Conservation (phyloP, 2,888 invertebrate species). For the Gastrophysa polygoni region DNA sequence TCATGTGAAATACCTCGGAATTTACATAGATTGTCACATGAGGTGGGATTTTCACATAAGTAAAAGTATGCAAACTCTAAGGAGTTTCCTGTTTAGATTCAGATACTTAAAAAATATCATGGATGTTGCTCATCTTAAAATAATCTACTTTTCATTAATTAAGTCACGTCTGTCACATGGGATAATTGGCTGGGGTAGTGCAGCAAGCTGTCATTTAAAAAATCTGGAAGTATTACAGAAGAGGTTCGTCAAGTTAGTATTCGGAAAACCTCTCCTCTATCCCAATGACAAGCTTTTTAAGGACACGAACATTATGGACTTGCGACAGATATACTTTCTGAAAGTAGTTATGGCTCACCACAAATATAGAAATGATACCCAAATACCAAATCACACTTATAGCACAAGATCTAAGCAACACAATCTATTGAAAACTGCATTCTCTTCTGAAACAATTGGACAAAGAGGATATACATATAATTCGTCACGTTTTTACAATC, state of each 20-base stretch:
- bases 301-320: constrained; percentile 3
- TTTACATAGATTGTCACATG: constrained; percentile 2
- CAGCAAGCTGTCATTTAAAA: neutral
- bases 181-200: neutral
- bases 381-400: no score
- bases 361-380: neutral
- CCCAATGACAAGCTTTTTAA: neutral
- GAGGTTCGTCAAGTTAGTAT: neutral
- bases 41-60: constrained; percentile 3
- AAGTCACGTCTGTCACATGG: constrained; percentile 6
- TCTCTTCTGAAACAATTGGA: neutral
- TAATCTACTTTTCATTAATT: no score
- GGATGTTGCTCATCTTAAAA: no score
- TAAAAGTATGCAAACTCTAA: neutral
- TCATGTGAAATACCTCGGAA: neutral
- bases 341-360: neutral
- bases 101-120: constrained; percentile 1
- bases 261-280: neutral
- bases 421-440: neutral
- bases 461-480: constrained; percentile 3
- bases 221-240: neutral
- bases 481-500: neutral
- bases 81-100: constrained; percentile 1
- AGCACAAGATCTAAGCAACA: no score
- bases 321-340: neutral